phyloP scores from a whole-genome alignment of 2,797 vertebrate genomes.

The Acomys russatus region DNA sequence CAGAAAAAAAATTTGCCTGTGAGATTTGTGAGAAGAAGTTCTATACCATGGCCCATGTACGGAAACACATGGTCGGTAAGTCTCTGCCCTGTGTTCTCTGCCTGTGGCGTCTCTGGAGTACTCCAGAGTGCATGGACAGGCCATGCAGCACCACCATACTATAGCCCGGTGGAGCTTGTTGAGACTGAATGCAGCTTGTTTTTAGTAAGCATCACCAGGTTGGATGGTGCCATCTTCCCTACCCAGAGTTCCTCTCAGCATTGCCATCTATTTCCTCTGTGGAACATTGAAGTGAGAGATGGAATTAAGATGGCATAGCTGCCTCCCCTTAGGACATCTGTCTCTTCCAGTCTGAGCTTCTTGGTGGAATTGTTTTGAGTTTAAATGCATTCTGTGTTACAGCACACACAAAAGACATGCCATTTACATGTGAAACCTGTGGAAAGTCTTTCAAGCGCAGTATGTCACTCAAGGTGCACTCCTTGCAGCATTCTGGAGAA shows the following conservation, averaged over 20 bases:
- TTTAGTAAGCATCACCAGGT: background rate
- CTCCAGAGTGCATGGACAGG: background rate
- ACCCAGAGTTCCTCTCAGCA: background rate
- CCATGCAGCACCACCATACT: background rate
- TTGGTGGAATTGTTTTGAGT: constrained; percentile 50
- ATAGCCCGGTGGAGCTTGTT: background rate
- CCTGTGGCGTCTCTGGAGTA: background rate
- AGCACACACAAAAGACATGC: constrained; percentile 99
- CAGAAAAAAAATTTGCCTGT: constrained; percentile 99
- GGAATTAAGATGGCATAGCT: background rate
- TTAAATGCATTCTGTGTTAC: constrained; percentile 80
- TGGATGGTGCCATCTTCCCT: background rate
- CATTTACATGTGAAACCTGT: constrained; percentile 99
- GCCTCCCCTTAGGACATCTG: background rate
- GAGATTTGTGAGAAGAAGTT: constrained; percentile 99
- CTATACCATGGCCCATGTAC: constrained; percentile 99
- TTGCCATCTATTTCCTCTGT: background rate
- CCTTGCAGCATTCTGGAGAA: constrained; percentile 98
- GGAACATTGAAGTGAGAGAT: background rate
- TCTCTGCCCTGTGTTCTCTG: constrained; percentile 74
- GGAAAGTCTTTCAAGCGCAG: constrained; percentile 99
- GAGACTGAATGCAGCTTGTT: background rate
- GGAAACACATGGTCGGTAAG: constrained; percentile 99
- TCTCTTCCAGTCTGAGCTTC: background rate
- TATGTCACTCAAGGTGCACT: constrained; percentile 99